Evolutionary conservation across 2,888 invertebrate species (phyloP).

Genomic region (Drosophila atroscutellata): DNA sequence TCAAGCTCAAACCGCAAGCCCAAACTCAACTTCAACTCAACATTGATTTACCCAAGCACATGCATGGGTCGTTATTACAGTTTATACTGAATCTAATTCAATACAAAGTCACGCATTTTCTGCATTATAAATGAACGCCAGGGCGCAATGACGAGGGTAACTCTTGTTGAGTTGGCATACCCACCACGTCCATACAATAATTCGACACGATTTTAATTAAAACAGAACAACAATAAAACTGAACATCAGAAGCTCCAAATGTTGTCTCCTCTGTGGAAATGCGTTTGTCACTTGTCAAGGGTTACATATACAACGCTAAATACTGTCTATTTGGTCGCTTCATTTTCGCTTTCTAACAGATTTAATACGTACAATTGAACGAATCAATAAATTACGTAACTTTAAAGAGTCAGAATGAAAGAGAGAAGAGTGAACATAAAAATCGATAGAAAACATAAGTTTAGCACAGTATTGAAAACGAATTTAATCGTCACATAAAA

Average conservation of each 20-base stretch:
- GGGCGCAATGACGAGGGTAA: conserved; percentile 13
- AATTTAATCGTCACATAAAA: neutral
- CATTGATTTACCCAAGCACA: conserved; percentile 20
- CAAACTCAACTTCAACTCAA: neutral
- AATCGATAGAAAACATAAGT: neutral
- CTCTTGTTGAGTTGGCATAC: neutral
- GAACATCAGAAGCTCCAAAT: conserved; percentile 11
- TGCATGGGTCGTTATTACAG: neutral
- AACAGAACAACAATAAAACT: conserved; percentile 13
- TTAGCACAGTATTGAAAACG: neutral
- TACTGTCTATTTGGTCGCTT: conserved; percentile 10
- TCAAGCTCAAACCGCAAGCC: neutral
- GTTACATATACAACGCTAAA: conserved; percentile 3
- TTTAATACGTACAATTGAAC: neutral
- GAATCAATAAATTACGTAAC: neutral
- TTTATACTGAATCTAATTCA: conserved; percentile 9
- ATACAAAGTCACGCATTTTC: conserved; percentile 14
- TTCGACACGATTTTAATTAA: conserved; percentile 35
- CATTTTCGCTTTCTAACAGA: neutral
- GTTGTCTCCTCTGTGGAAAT: conserved; percentile 1
- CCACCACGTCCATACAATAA: conserved; percentile 20
- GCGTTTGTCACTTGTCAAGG: conserved; percentile 16
- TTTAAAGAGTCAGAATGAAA: neutral
- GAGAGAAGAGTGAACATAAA: neutral
- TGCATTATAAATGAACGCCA: conserved; percentile 4